Percentiles rank a stretch among this genome's conserved stretches.
Conservation (phyloP, 2,888 invertebrate species). For the Cephus pulcher region DNA sequence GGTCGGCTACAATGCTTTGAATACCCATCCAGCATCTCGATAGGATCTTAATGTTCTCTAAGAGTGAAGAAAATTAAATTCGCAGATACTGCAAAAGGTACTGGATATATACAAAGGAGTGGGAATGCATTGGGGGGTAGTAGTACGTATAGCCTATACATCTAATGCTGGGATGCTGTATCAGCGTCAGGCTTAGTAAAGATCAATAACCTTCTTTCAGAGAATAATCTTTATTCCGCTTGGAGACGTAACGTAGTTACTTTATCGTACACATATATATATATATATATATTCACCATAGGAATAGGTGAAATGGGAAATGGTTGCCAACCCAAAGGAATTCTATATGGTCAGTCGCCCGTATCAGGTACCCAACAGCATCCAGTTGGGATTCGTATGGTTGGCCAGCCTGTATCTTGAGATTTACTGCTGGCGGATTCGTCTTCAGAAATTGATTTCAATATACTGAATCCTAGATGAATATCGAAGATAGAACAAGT, state of each 20-base stretch:
- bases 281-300: neutral
- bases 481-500: too few relatives aligned
- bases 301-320: neutral
- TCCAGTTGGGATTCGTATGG: neutral
- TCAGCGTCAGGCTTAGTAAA: too few relatives aligned
- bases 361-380: neutral
- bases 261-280: neutral
- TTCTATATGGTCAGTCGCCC: neutral
- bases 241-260: too few relatives aligned
- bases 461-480: too few relatives aligned
- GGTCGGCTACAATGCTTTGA: conserved; percentile 58
- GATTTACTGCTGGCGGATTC: neutral
- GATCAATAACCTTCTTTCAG: too few relatives aligned
- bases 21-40: conserved; percentile 58
- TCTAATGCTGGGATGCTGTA: too few relatives aligned
- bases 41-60: conserved; percentile 59
- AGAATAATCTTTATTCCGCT: too few relatives aligned
- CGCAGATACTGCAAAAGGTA: conserved; percentile 14
- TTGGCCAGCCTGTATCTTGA: neutral
- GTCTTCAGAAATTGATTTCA: too few relatives aligned
- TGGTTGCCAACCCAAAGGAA: neutral
- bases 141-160: too few relatives aligned
- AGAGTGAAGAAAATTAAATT: conserved; percentile 61
- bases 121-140: too few relatives aligned
- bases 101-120: too few relatives aligned